Evolutionary conservation across 1,140 invertebrate genomes (phyloP).

Genomic region (Procambarus virginalis): DNA sequence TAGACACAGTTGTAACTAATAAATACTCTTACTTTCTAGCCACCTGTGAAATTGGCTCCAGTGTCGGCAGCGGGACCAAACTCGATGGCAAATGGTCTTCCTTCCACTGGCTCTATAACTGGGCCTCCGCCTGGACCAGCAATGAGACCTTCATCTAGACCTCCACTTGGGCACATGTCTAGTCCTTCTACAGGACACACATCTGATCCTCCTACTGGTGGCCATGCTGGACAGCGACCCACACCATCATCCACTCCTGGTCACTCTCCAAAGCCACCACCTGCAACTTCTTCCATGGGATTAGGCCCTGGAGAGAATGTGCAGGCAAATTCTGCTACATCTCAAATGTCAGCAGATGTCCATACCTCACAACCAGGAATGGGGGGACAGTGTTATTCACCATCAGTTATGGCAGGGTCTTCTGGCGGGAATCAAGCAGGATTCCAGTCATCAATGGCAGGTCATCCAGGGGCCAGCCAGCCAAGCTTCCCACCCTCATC

Average conservation of each 20-base stretch:
- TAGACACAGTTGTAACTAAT: no score
- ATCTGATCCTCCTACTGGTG: neutral
- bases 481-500: conserved; percentile 22
- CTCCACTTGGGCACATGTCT: neutral
- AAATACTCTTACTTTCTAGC: neutral
- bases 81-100: conserved; percentile 45
- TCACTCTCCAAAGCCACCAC: neutral
- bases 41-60: neutral
- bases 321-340: neutral
- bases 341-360: conserved; percentile 7
- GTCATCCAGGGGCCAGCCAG: conserved; percentile 1
- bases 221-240: neutral
- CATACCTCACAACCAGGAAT: neutral
- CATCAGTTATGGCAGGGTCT: conserved; percentile 15
- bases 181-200: neutral
- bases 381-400: neutral
- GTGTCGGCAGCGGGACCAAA: neutral
- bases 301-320: neutral
- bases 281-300: neutral
- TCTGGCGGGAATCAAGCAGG: neutral
- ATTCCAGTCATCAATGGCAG: neutral
- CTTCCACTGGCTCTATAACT: conserved; percentile 13
- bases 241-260: conserved; percentile 44
- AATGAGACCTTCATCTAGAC: neutral
- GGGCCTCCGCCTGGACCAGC: conserved; percentile 13